Base-by-base conservation (phyloP, 2,888 invertebrate species). In the Chrysodeixis includens region DNA sequence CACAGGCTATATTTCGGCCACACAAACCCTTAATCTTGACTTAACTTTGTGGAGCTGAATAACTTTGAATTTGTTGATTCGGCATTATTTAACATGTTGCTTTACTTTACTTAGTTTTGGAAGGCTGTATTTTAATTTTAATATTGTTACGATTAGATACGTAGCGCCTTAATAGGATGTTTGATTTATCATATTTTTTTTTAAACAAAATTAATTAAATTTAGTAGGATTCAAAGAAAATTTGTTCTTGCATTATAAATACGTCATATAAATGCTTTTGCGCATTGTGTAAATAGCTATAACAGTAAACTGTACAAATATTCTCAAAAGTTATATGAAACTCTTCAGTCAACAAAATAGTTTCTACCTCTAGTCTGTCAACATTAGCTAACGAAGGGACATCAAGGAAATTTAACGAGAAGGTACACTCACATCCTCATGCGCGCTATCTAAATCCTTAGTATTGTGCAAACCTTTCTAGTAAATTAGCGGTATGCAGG, bases 21-120 rank as follows among this genome's bases (percentile, higher is more conserved):
- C 64, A 66, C 64, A 69, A 69, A 75, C 76, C 81, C 80, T 78
- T 85, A 85, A 85, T 83, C 83, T 81, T 80, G 74, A 82, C 69
- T 83, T 85, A 84, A 85, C 75, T 71, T 18, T 12, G 20, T 12
- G 10, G 75, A 57, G 65, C 22, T 52, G 69, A 55, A 61, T 40
- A 49, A 60, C 40, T 76, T 61, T 54, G 18, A 57, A 63, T 57
- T 51, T 46, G 53, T 32, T 63, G 67, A 63, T 67, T 46, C 26
- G 30, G 59, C 6, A 20, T 56, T 70, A 58, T 49, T 30, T 56
- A 46, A 56, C 40, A 40, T 40, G 40, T n/a, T 40, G 40, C 40
- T 40, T 35, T 40, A 35, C 32, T 35, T 35, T 12, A 5, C 40
- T 14, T 40, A n/a, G 1, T n/a, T n/a, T n/a, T 12, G n/a, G 6